Evolutionary conservation across 2,113 vertebrate species (phyloP).

Genomic region (Miniopterus natalensis): DNA sequence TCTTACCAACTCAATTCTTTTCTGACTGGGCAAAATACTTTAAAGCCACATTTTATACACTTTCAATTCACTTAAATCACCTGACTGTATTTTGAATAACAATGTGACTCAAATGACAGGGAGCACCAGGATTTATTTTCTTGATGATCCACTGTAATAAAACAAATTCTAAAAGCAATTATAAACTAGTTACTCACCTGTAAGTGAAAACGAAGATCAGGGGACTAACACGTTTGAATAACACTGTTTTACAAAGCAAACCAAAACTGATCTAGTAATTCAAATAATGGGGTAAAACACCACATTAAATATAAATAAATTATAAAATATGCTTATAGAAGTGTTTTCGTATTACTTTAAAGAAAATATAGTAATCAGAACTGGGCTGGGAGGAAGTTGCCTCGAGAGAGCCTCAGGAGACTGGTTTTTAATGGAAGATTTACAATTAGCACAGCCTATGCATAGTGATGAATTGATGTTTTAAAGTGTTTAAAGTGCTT

Average conservation of each 20-base stretch:
- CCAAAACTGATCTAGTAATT: constrained; percentile 26
- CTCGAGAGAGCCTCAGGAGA: background rate
- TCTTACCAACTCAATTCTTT: background rate
- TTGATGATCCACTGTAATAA: constrained; percentile 18
- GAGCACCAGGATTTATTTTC: constrained; percentile 51
- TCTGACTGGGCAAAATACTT: background rate
- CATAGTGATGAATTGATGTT: background rate
- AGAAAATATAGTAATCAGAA: constrained; percentile 62
- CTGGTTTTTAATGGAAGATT: constrained; percentile 65
- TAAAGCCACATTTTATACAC: background rate
- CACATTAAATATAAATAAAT: constrained; percentile 59
- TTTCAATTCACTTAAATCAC: background rate
- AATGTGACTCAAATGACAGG: background rate
- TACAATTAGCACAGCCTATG: constrained; percentile 38
- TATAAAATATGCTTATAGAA: constrained; percentile 5
- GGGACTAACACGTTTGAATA: background rate
- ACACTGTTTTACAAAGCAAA: constrained; percentile 34
- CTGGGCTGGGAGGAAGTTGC: background rate
- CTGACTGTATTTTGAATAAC: background rate
- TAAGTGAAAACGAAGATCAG: constrained; percentile 34
- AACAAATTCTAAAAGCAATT: constrained; percentile 34
- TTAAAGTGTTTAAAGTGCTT: constrained; percentile 44
- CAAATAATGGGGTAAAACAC: constrained; percentile 5
- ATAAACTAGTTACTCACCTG: background rate
- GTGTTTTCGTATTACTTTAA: constrained; percentile 35